Conservation (phyloP, 2,113 vertebrate genomes). For the Panthera tigris region DNA sequence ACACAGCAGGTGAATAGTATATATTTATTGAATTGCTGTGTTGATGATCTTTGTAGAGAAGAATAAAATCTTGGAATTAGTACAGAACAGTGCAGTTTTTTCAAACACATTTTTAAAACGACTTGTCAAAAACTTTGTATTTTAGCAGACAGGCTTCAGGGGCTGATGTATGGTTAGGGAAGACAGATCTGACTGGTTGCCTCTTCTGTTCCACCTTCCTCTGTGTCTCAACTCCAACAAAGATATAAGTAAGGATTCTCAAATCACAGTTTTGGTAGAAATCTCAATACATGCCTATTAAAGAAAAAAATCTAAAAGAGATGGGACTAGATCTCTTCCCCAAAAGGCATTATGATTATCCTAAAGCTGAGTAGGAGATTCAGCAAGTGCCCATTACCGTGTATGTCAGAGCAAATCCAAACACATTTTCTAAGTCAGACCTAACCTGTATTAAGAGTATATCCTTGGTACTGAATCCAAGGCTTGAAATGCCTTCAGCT, state of each 20-base stretch:
- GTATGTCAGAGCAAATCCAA: background rate
- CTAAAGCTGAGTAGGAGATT: background rate
- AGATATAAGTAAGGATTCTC: background rate
- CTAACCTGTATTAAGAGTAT: background rate
- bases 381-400: background rate
- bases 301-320: background rate
- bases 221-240: background rate
- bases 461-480: background rate
- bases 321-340: background rate
- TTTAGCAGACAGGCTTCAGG: background rate
- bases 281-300: background rate
- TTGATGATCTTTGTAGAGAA: background rate
- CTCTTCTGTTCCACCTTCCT: fast-evolving
- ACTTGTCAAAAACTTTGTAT: background rate
- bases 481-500: background rate
- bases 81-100: background rate
- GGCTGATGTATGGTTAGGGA: background rate
- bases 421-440: background rate
- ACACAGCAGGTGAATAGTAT: background rate
- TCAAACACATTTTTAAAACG: background rate
- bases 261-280: background rate
- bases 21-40: background rate
- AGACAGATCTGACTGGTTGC: background rate
- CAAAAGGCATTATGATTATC: background rate
- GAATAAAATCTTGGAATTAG: background rate